A percentile compares a stretch with the other conserved stretches of the same genome.
Evolutionary conservation across 2,797 vertebrate species (phyloP).

Genomic region (Urocyon cinereoargenteus): DNA sequence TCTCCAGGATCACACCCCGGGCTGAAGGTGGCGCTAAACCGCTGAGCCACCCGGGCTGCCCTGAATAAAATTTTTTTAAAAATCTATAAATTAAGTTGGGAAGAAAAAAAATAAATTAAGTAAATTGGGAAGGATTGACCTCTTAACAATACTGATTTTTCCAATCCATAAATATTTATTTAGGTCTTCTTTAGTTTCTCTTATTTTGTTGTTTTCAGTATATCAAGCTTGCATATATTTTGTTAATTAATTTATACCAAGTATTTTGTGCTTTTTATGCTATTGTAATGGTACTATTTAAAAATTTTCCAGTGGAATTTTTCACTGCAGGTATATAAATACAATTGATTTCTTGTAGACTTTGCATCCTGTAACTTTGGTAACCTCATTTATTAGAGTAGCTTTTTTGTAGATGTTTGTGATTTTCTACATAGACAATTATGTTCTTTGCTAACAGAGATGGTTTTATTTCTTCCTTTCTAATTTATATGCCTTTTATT

Average conservation of each 20-base stretch:
- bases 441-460: neutral
- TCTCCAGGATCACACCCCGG: no score
- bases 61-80: no score
- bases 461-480: neutral
- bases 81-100: neutral
- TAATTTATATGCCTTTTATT: neutral
- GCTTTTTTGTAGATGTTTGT: neutral
- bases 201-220: neutral
- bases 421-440: neutral
- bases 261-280: neutral
- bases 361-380: neutral
- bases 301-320: neutral
- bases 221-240: neutral
- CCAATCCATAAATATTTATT: neutral
- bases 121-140: neutral
- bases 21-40: no score
- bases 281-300: neutral
- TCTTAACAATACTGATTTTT: neutral
- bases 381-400: neutral
- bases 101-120: no score
- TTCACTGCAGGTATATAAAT: neutral
- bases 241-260: neutral
- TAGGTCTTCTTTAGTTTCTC: neutral
- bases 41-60: no score
- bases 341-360: neutral